Percentiles rank a stretch among this genome's conserved stretches.
Evolutionary conservation across 1,140 invertebrate species (phyloP).

Genomic region (Druon quercuslanigerum): DNA sequence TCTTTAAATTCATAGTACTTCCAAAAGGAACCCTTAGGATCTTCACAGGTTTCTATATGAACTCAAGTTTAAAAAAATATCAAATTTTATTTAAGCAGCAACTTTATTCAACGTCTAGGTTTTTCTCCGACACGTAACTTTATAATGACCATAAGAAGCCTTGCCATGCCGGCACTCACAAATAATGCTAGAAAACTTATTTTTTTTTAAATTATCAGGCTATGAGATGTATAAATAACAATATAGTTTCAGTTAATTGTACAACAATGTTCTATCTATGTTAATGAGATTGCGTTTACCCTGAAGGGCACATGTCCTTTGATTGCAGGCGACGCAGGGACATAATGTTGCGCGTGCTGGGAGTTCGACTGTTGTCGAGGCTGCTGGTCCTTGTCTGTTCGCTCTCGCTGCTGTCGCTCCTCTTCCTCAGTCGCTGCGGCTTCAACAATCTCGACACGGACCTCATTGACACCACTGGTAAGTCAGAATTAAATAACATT

Average conservation of each 20-base stretch:
- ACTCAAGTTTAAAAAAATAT: no score
- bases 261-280: slow-evolving; percentile 20
- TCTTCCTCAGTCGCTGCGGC: slow-evolving; percentile 77
- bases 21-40: no score
- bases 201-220: no score
- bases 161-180: no score
- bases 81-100: no score
- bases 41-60: no score
- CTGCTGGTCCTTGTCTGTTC: slow-evolving; percentile 77
- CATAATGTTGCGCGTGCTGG: slow-evolving; percentile 75
- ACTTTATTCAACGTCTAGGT: no score
- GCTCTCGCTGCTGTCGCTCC: slow-evolving; percentile 75
- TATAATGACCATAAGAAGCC: no score
- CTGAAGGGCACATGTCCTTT: slow-evolving; percentile 46
- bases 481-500: slow-evolving; percentile 47
- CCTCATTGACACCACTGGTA: slow-evolving; percentile 66
- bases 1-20: no score
- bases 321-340: slow-evolving; percentile 69
- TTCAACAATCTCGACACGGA: slow-evolving; percentile 70
- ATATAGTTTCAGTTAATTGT: not conserved
- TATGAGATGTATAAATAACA: not conserved
- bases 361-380: slow-evolving; percentile 77
- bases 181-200: no score
- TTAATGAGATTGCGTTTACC: slow-evolving; percentile 56
- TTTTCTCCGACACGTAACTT: no score